These are phyloP conservation scores for Lucinisca nassula DNA, from an alignment of 2,888 invertebrate species.

Conservation along the genomic window DNA sequence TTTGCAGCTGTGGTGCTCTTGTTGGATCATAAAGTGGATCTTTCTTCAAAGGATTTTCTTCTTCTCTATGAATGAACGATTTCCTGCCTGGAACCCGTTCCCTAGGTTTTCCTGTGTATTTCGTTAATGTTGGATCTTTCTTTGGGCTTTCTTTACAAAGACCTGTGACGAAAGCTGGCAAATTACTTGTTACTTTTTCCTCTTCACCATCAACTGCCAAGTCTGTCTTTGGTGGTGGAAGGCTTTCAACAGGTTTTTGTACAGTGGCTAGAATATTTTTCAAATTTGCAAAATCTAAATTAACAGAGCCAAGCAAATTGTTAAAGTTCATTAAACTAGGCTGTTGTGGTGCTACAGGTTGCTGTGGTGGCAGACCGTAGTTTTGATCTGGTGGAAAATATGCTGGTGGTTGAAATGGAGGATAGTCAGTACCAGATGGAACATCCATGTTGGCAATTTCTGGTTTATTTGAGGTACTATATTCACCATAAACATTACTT, in stretches of 20 bases:
- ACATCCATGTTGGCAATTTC: neutral
- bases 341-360: neutral
- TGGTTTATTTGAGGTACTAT: constrained; percentile 17
- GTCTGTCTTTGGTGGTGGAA: neutral
- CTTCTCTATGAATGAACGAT: neutral
- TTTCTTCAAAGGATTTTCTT: neutral
- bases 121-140: neutral
- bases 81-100: neutral
- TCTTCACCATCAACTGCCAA: neutral
- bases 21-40: constrained; percentile 19
- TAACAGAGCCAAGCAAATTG: constrained; percentile 10
- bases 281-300: constrained; percentile 62
- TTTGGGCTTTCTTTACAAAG: constrained; percentile 9
- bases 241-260: constrained; percentile 17
- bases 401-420: neutral
- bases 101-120: constrained; percentile 5
- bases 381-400: neutral
- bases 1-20: neutral
- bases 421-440: neutral
- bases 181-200: constrained; percentile 13
- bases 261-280: constrained; percentile 66
- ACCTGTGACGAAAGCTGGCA: constrained; percentile 13
- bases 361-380: neutral
- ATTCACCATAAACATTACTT: constrained; percentile 26
- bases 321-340: neutral